These are phyloP conservation scores for Zygothrica quintamaculata DNA, from an alignment of 2,888 invertebrate species.

Conservation along the genomic window DNA sequence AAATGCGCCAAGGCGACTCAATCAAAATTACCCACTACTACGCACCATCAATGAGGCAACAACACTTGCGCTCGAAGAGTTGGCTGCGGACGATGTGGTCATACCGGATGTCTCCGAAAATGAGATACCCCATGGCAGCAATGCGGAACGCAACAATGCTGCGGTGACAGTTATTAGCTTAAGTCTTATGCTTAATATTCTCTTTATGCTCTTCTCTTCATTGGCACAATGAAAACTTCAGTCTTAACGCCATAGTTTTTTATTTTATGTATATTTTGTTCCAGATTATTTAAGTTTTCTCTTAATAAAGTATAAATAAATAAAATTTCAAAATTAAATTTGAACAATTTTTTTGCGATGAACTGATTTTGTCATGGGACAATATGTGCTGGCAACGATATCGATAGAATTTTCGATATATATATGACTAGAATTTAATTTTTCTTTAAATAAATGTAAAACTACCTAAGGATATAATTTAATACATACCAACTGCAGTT, in stretches of 20 bases:
- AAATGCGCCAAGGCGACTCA: constrained; percentile 73
- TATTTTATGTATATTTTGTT: constrained; percentile 37
- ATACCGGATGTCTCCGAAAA: constrained; percentile 80
- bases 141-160: constrained; percentile 72
- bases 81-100: constrained; percentile 82
- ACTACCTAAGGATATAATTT: no score
- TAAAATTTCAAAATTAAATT: constrained; percentile 36
- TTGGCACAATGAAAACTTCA: constrained; percentile 36
- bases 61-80: constrained; percentile 85
- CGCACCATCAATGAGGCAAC: constrained; percentile 89
- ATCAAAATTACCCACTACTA: constrained; percentile 89
- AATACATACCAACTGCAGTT: no score
- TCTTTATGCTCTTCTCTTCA: constrained; percentile 42
- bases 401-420: constrained; percentile 12
- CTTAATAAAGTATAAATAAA: no score
- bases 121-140: constrained; percentile 83
- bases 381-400: neutral
- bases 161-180: constrained; percentile 41
- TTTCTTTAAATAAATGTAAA: no score
- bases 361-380: neutral
- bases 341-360: constrained; percentile 4
- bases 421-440: no score
- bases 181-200: constrained; percentile 30
- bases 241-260: constrained; percentile 38
- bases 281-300: constrained; percentile 18